Base-by-base conservation (phyloP, 1,140 invertebrate species). In the Lepidotrigona ventralis region DNA sequence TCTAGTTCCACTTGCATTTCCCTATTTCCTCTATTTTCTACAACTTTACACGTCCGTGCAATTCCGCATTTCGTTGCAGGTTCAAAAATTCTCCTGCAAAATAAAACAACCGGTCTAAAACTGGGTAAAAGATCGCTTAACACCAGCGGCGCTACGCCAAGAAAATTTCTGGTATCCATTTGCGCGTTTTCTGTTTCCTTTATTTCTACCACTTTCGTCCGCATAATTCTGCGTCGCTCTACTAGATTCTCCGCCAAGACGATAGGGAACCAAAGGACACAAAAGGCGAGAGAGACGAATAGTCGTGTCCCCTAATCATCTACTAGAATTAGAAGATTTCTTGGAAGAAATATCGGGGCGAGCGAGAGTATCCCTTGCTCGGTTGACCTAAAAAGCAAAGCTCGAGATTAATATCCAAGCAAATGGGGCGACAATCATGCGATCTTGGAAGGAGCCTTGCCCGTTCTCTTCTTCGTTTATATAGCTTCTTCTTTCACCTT, bases 381-480 rank as follows among this genome's bases (percentile, higher is more conserved):
- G 21, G 46, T 54, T 81, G 79, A 81, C 70, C 79, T 58, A 66
- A 29, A 74, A 82, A 78, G 56, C n/a, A 68, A 75, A 79, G 53
- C 23, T 73, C 21, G 51, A 78, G 74, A 79, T 68, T 71, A 83
- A 83, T 83, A 74, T 79, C 74, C 73, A 58, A 56, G 69, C 56
- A 51, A 77, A 82, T 56, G 73, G 85, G 86, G 79, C 88, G 66
- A 69, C 81, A 84, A 76, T 89, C 83, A 66, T 21, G 51, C 69
- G 71, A 72, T 77, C 74, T 54, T 69, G 66, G 64, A 77, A 68
- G 54, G 39, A 39, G 33, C 33, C 33, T 29, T 70, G 53, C 33
- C 66, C 17, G 26, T 23, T 15, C 39, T 70, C 5, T 26, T 17
- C 19, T 26, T 26, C 54, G 56, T 63, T 72, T 72, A 70, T 72